phyloP scores from a whole-genome alignment of 1,140 invertebrate genomes.

The Hetaerina americana region DNA sequence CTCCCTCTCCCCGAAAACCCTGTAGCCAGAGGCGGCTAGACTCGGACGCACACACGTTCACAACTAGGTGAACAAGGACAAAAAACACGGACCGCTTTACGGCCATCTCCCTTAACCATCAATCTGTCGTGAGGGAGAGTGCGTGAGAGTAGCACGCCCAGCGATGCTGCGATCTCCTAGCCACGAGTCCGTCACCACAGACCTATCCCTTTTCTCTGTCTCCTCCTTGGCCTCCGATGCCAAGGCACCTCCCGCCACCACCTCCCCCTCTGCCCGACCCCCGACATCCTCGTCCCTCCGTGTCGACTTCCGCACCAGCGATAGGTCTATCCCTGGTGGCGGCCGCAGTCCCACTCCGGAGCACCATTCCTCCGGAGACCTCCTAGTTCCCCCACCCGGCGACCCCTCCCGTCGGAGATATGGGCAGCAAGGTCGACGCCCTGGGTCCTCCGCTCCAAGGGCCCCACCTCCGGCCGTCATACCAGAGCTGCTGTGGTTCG shows the following conservation, averaged over 20 bases:
- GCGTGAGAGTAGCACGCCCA: too few relatives aligned
- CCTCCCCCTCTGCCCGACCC: constrained; percentile 29
- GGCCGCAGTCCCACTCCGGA: constrained; percentile 59
- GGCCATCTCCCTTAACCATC: too few relatives aligned
- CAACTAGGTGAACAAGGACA: too few relatives aligned
- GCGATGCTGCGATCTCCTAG: constrained; percentile 61
- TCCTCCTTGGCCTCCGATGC: constrained; percentile 55
- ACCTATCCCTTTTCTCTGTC: constrained; percentile 64
- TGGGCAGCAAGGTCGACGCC: constrained; percentile 12
- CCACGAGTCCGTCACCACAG: constrained; percentile 69
- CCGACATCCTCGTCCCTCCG: constrained; percentile 40
- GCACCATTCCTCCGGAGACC: constrained; percentile 26
- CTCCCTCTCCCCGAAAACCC: too few relatives aligned
- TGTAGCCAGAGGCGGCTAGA: too few relatives aligned
- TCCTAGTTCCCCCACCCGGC: constrained; percentile 21
- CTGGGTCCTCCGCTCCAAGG: too few relatives aligned
- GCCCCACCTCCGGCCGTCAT: constrained; percentile 34
- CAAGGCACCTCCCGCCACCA: constrained; percentile 28
- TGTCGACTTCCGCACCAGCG: too few relatives aligned
- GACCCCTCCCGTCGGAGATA: constrained; percentile 10
- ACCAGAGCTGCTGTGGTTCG: constrained; percentile 52
- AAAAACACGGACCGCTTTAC: too few relatives aligned
- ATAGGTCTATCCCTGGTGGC: too few relatives aligned
- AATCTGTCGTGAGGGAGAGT: not conserved
- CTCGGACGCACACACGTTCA: too few relatives aligned